These are phyloP conservation scores for Meliscaeva auricollis DNA, from an alignment of 2,888 invertebrate genomes.

Conservation along the genomic window DNA sequence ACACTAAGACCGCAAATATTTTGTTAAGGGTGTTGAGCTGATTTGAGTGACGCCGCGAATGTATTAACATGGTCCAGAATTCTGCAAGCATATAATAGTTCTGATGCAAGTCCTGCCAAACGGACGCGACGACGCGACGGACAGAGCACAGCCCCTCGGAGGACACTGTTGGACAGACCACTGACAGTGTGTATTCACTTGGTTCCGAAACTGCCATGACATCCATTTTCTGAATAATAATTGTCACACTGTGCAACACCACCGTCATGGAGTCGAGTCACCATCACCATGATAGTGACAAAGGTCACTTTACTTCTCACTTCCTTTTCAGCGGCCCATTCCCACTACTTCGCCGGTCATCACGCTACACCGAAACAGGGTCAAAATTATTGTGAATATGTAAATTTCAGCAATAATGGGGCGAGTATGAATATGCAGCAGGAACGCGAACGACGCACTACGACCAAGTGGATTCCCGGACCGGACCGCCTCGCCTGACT, in stretches of 20 bases:
- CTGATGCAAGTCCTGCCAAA: not conserved
- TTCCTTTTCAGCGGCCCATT: not conserved
- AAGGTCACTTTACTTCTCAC: slow-evolving; percentile 47
- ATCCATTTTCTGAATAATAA: slow-evolving; percentile 30
- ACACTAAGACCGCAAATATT: slow-evolving; percentile 70
- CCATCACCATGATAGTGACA: slow-evolving; percentile 28
- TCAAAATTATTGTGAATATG: slow-evolving; percentile 46
- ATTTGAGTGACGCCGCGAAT: slow-evolving; percentile 71
- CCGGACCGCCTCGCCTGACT: not conserved
- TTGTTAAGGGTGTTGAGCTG: slow-evolving; percentile 73
- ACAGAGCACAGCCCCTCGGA: not conserved
- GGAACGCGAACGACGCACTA: not conserved
- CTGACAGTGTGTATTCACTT: slow-evolving; percentile 28
- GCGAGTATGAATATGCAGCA: not conserved
- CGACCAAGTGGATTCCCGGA: not conserved
- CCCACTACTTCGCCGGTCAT: not conserved
- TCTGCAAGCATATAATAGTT: not conserved
- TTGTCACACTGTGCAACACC: slow-evolving; percentile 26
- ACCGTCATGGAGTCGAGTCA: not conserved
- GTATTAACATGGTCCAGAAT: slow-evolving; percentile 47
- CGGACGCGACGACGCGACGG: too few species aligned
- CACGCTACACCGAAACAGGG: not conserved
- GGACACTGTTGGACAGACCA: slow-evolving; percentile 26
- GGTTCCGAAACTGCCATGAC: slow-evolving; percentile 25
- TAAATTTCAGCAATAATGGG: slow-evolving; percentile 35